Percentiles rank a stretch among this genome's conserved stretches.
These are phyloP conservation scores for Hydrolagus affinis DNA, from an alignment of 2,113 vertebrate genomes.

Conservation along the genomic window DNA sequence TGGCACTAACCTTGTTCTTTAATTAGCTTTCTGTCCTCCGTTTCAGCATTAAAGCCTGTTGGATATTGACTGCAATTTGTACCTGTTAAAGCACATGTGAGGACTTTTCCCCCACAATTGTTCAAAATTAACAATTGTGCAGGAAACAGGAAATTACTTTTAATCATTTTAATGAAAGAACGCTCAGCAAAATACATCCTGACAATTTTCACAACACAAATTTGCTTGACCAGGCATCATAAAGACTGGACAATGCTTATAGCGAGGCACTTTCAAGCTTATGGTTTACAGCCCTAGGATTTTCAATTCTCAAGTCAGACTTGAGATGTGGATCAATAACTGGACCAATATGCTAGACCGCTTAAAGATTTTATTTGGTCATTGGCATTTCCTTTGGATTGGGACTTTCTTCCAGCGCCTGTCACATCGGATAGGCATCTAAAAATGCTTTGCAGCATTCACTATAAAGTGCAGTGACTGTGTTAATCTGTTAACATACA, in stretches of 20 bases:
- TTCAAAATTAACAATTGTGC: constrained; percentile 25
- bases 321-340: neutral
- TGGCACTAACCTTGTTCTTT: constrained; percentile 23
- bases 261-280: neutral
- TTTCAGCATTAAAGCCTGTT: constrained; percentile 21
- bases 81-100: constrained; percentile 16
- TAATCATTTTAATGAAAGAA: constrained; percentile 4
- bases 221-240: neutral
- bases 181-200: neutral
- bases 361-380: neutral
- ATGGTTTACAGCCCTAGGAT: neutral
- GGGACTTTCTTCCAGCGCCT: neutral
- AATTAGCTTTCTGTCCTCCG: constrained; percentile 28
- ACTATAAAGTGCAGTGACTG: no score
- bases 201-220: neutral
- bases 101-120: neutral
- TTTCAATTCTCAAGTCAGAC: neutral
- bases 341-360: neutral
- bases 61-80: constrained; percentile 31
- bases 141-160: neutral
- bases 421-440: no score
- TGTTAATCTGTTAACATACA: neutral
- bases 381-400: neutral
- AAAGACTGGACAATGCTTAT: neutral
- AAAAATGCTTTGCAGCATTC: no score